Base-by-base conservation (phyloP, 2,888 invertebrate species). In the Pantelozetes paolii region DNA sequence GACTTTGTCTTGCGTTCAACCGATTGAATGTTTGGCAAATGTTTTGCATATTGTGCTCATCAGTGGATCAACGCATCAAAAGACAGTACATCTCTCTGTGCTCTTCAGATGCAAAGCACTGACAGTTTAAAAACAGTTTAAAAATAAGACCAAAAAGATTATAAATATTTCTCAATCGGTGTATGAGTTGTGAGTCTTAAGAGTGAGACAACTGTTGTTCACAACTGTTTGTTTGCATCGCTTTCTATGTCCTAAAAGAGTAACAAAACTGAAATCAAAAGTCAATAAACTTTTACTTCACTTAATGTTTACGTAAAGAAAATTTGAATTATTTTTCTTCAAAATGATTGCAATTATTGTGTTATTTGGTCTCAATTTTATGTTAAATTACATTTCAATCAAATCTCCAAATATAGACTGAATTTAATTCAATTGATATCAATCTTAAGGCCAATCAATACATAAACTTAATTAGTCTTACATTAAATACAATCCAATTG, bases 1-100 rank as follows among this genome's bases (percentile, higher is more conserved):
- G 57, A 57, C 30, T 57, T 57, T 28, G 28, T 28, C 13, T 57
- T 28, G 30, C 23, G 20, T 57, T 23, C 57, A 57, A 9, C 18
- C 28, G 18, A 15, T 57, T 57, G 13, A 57, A 26, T 28, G 57
- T 64, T 40, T 64, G 64, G 64, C 64, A 64, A 64, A 32, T 64
- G 64, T 40, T 64, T 36, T 36, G 36, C 64, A 64, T 64, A 64
- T 64, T 62, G 18, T 62, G 30, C 26, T 62, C 62, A 62, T 50
- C 20, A 20, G 50, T 20, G n/a, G 20, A 50, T 50, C 50, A 50
- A 50, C 50, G n/a, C 50, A 50, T 50, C 50, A n/a, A 50, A 20
- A n/a, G n/a, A 50, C 18, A 50, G 20, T n/a, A n/a, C 50, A 45
- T 13, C 15, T 28, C 40, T 30, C 64, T 36, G 26, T 57, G 57